Percentiles rank a stretch among this genome's conserved stretches.
These are phyloP conservation scores for Catamblyrhynchus diadema DNA, from an alignment of 2,797 vertebrate species.

Conservation along the genomic window DNA sequence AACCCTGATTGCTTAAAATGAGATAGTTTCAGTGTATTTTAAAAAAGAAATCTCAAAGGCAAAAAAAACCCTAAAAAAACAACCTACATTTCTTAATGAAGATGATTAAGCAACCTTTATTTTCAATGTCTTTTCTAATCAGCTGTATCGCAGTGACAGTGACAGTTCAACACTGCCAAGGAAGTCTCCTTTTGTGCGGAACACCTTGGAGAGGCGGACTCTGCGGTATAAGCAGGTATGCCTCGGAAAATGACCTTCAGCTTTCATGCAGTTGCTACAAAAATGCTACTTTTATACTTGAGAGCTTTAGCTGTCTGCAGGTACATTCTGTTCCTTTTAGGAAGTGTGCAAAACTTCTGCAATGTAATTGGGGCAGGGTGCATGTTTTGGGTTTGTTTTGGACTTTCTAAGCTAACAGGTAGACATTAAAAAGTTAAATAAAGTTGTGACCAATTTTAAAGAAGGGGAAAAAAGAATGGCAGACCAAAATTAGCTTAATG, in stretches of 20 bases:
- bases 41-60: neutral
- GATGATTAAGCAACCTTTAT: neutral
- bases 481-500: neutral
- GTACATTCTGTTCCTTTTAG: neutral
- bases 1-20: neutral
- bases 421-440: neutral
- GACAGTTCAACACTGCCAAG: slow-evolving; percentile 97
- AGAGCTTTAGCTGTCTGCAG: neutral
- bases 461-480: neutral
- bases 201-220: slow-evolving; percentile 93
- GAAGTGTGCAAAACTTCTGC: neutral
- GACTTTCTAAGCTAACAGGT: neutral
- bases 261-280: neutral
- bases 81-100: neutral
- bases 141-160: slow-evolving; percentile 98
- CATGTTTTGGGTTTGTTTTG: neutral
- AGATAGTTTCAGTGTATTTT: neutral
- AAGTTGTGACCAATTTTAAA: neutral
- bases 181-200: slow-evolving; percentile 93
- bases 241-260: neutral
- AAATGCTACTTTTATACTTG: neutral
- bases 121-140: slow-evolving; percentile 13
- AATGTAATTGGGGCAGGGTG: accelerated
- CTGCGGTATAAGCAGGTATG: slow-evolving; percentile 93
- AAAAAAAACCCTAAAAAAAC: too few species aligned